Conservation (phyloP, 2,113 vertebrate genomes). For the Microcebus jonahi region DNA sequence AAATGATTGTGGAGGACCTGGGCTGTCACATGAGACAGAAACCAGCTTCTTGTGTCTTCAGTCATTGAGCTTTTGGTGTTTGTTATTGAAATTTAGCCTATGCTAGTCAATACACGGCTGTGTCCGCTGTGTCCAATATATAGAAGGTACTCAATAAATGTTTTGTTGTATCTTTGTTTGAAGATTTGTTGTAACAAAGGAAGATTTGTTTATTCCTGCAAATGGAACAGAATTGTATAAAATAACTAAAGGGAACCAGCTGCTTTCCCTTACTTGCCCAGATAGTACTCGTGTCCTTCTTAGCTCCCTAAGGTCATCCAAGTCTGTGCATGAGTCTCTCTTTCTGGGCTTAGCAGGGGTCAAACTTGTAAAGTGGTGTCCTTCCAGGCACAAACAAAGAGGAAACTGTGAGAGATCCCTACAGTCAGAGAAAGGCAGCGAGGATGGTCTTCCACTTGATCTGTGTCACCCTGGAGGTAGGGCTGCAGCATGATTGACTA, state of each 20-base stretch:
- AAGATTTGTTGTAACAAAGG: background rate
- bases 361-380: background rate
- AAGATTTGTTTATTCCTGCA: constrained; percentile 6
- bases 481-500: too few relatives aligned
- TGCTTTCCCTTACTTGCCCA: constrained; percentile 2
- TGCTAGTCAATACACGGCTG: background rate
- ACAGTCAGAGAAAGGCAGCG: background rate
- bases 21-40: background rate
- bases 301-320: background rate
- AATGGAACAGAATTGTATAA: background rate
- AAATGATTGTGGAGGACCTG: fast-evolving
- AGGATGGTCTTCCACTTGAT: background rate
- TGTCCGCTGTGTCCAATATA: background rate
- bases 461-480: background rate
- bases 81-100: background rate
- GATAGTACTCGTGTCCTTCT: background rate
- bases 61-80: background rate
- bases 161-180: background rate
- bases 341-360: background rate
- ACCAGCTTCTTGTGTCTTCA: background rate
- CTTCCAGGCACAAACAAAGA: background rate
- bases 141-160: background rate
- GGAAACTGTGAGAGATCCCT: background rate
- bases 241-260: background rate
- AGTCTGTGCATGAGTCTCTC: background rate